A percentile compares a stretch with the other conserved stretches of the same genome.
Evolutionary conservation across 2,888 invertebrate genomes (phyloP).

Genomic region (Hipparchia semele): DNA sequence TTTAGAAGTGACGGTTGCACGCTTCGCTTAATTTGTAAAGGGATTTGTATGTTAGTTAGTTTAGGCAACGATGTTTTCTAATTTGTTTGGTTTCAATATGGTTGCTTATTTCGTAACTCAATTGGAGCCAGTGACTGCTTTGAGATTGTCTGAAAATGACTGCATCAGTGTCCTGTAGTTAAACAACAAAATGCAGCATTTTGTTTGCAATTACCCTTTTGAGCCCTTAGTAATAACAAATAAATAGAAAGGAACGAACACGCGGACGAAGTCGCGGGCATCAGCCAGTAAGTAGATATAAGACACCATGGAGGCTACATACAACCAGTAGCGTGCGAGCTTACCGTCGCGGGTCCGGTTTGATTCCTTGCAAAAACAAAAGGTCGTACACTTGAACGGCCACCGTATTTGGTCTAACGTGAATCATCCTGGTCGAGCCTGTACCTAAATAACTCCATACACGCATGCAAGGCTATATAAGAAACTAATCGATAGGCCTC

Average conservation of each 20-base stretch:
- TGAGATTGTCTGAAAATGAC: no score
- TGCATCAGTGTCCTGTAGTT: no score
- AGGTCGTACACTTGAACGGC: conserved; percentile 46
- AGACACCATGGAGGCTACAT: not conserved
- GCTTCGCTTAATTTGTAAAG: not conserved
- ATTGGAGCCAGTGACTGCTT: no score
- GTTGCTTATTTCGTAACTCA: not conserved
- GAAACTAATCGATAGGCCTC: conserved; percentile 15
- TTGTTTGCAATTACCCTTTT: no score
- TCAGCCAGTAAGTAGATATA: not conserved
- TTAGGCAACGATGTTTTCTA: not conserved
- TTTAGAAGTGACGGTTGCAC: not conserved
- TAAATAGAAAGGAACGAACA: no score
- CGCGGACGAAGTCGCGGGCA: no score
- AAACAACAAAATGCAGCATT: no score
- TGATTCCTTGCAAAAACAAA: conserved; percentile 47
- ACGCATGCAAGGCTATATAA: conserved; percentile 22
- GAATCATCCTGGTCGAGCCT: conserved; percentile 52
- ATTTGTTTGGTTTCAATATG: not conserved
- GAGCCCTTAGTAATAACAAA: no score
- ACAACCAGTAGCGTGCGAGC: conserved; percentile 14
- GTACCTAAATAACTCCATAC: conserved; percentile 37
- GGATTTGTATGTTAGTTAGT: not conserved
- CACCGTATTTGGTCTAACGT: conserved; percentile 61
- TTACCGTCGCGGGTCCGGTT: conserved; percentile 49